Conservation (phyloP, 1,140 invertebrate species). For the Drosophila rufa region DNA sequence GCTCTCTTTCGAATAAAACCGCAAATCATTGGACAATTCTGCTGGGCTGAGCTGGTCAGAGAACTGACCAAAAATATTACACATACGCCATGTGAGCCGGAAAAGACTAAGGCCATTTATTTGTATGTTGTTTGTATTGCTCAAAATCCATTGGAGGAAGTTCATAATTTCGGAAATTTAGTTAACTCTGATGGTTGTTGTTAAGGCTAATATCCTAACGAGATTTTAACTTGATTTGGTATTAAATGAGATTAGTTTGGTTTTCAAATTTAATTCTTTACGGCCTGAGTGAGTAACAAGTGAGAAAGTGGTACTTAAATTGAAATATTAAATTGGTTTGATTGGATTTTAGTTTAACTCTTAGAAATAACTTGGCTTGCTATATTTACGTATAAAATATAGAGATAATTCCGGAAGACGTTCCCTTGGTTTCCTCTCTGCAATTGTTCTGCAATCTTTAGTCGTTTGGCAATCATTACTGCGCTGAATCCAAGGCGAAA, state of each 20-base stretch:
- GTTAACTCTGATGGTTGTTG: constrained; percentile 20
- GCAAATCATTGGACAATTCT: constrained; percentile 54
- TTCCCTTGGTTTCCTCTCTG: not conserved
- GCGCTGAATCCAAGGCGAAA: constrained; percentile 56
- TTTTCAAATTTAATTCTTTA: constrained; percentile 3
- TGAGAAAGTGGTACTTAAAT: not conserved
- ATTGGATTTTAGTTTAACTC: not conserved
- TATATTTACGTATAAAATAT: not conserved
- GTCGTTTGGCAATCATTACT: constrained; percentile 52
- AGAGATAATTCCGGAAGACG: not conserved
- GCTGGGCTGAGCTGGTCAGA: not conserved
- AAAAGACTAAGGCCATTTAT: not conserved
- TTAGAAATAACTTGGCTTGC: not conserved
- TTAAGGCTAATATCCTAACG: not conserved
- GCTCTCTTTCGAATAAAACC: constrained; percentile 29
- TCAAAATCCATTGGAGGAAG: constrained; percentile 16
- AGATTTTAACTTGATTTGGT: constrained; percentile 6
- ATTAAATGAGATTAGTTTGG: constrained; percentile 20
- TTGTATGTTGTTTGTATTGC: constrained; percentile 6
- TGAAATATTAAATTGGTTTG: not conserved
- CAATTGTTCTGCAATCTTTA: constrained; percentile 21
- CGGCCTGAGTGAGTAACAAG: not conserved
- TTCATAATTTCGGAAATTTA: constrained; percentile 28
- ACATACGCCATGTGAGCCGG: constrained; percentile 49
- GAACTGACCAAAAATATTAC: constrained; percentile 41